Evolutionary conservation across 2,113 vertebrate species (phyloP).

Genomic region (Nothocercus julius): DNA sequence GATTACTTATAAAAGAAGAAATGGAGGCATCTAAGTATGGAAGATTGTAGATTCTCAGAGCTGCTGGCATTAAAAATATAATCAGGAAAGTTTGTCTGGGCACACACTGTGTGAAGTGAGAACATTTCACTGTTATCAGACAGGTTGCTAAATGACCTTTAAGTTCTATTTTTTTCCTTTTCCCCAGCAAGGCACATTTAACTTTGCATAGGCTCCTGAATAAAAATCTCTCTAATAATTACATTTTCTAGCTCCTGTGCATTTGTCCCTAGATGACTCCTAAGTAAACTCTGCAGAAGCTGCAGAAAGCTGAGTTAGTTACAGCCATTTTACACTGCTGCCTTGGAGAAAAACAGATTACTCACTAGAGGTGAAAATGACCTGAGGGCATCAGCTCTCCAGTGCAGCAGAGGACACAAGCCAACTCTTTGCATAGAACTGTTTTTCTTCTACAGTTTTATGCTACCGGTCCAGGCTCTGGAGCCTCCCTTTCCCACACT

Average conservation of each 20-base stretch:
- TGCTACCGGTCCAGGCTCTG: background rate
- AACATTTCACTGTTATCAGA: slow-evolving; percentile 32
- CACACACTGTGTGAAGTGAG: background rate
- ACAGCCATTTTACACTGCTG: background rate
- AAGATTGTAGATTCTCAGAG: background rate
- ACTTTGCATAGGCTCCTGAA: slow-evolving; percentile 11
- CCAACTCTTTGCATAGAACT: background rate
- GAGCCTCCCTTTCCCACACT: background rate
- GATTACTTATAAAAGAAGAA: background rate
- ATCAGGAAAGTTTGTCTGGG: slow-evolving; percentile 10
- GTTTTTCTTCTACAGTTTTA: background rate
- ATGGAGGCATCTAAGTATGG: background rate
- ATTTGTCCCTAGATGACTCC: slow-evolving; percentile 20
- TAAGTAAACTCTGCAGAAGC: background rate
- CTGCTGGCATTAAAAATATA: background rate
- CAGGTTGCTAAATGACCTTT: slow-evolving; percentile 60
- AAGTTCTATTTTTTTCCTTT: background rate
- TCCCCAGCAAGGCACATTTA: slow-evolving; percentile 10
- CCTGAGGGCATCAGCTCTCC: background rate
- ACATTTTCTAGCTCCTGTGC: background rate
- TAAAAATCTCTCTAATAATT: slow-evolving; percentile 49
- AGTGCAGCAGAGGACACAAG: rapidly evolving
- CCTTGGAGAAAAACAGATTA: background rate
- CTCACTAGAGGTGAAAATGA: background rate
- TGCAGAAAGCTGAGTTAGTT: background rate